Conservation (phyloP, 2,797 vertebrate genomes). For the Trachops cirrhosus region DNA sequence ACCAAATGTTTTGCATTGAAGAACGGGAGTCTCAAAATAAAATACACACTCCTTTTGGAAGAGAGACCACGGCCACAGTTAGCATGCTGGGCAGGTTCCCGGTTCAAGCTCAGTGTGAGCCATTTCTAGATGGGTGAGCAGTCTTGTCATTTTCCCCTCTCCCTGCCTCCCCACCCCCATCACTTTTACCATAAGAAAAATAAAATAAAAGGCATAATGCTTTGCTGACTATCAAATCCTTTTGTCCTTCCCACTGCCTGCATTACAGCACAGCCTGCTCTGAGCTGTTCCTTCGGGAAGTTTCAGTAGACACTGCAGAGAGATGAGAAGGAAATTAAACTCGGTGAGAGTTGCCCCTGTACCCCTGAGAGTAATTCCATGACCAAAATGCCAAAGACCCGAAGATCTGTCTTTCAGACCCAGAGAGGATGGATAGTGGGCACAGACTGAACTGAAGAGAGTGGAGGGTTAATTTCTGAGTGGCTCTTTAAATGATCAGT, state of each 20-base stretch:
- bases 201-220: neutral
- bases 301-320: conserved; percentile 34
- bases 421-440: neutral
- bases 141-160: neutral
- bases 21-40: neutral
- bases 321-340: conserved; percentile 71
- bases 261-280: neutral
- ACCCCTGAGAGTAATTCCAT: conserved; percentile 55
- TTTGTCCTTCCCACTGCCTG: conserved; percentile 42
- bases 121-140: neutral
- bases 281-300: conserved; percentile 55
- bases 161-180: neutral
- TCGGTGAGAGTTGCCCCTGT: neutral
- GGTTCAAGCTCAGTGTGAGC: neutral
- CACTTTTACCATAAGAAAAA: neutral
- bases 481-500: neutral
- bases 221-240: conserved; percentile 42
- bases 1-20: neutral
- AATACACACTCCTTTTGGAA: neutral
- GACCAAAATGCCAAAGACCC: neutral
- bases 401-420: neutral
- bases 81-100: neutral
- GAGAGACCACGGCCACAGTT: neutral
- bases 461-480: neutral
- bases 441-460: neutral